phyloP scores from a whole-genome alignment of 2,113 vertebrate species.

The Xyrauchen texanus region DNA sequence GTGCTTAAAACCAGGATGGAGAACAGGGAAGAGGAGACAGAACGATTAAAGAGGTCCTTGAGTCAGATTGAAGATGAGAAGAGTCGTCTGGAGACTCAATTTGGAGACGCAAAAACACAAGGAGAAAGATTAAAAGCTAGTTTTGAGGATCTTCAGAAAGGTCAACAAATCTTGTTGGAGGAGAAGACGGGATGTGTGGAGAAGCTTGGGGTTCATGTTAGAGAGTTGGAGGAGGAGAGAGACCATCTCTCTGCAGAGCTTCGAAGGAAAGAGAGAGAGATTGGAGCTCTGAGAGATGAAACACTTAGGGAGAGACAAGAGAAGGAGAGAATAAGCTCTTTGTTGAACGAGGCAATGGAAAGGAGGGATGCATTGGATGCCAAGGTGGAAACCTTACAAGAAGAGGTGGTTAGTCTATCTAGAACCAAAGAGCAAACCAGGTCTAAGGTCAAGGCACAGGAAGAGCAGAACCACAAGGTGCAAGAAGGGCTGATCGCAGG shows the following conservation, averaged over 20 bases:
- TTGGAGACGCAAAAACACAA: slow-evolving; percentile 40
- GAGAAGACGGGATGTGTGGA: slow-evolving; percentile 47
- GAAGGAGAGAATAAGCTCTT: slow-evolving; percentile 36
- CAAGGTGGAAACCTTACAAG: slow-evolving; percentile 40
- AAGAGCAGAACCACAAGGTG: slow-evolving; percentile 60
- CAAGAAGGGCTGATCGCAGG: slow-evolving; percentile 58
- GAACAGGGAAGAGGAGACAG: slow-evolving; percentile 20
- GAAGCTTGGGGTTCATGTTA: slow-evolving; percentile 31
- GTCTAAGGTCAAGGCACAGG: slow-evolving; percentile 54
- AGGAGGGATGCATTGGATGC: slow-evolving; percentile 4
- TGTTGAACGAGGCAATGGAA: slow-evolving; percentile 30
- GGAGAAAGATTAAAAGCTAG: slow-evolving; percentile 29
- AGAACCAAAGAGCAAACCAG: slow-evolving; percentile 36
- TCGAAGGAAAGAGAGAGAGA: slow-evolving; percentile 23
- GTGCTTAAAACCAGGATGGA: slow-evolving; percentile 28
- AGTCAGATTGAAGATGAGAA: slow-evolving; percentile 36
- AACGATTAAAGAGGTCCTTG: slow-evolving; percentile 28
- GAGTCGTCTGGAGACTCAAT: slow-evolving; percentile 16
- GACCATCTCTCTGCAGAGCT: slow-evolving; percentile 19
- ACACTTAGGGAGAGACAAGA: slow-evolving; percentile 45
- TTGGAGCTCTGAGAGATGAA: slow-evolving; percentile 54
- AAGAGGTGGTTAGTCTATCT: slow-evolving; percentile 53
- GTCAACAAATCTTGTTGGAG: slow-evolving; percentile 45
- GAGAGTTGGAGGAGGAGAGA: slow-evolving; percentile 38
- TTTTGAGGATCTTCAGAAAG: slow-evolving; percentile 45